A percentile compares a stretch with the other conserved stretches of the same genome.
These are phyloP conservation scores for Phortica variegata DNA, from an alignment of 1,140 invertebrate species.

Conservation along the genomic window DNA sequence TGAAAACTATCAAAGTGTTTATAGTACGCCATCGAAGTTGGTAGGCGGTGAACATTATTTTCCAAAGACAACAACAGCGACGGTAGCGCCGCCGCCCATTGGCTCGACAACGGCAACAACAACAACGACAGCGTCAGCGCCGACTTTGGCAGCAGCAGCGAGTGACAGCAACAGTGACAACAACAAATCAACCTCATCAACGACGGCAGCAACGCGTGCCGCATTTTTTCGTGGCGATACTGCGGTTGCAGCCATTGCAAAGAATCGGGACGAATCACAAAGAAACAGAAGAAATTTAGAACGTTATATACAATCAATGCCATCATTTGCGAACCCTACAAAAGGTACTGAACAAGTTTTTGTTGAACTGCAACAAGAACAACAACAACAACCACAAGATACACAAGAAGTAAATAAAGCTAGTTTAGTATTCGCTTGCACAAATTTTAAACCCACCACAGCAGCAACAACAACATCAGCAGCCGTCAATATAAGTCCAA, in stretches of 20 bases:
- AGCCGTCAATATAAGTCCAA: constrained; percentile 8
- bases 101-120: neutral
- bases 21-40: constrained; percentile 43
- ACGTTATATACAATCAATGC: constrained; percentile 42
- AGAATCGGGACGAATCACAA: constrained; percentile 2
- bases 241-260: constrained; percentile 24
- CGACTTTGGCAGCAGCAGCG: too few relatives aligned
- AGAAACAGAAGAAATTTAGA: constrained; percentile 22
- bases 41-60: constrained; percentile 38
- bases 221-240: constrained; percentile 52
- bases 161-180: too few relatives aligned
- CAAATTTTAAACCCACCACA: constrained; percentile 22
- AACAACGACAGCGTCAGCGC: constrained; percentile 7
- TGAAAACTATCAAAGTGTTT: constrained; percentile 51
- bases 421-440: constrained; percentile 18
- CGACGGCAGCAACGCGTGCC: constrained; percentile 2
- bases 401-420: constrained; percentile 22
- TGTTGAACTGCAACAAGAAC: neutral
- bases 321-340: constrained; percentile 41
- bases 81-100: constrained; percentile 20
- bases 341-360: constrained; percentile 40
- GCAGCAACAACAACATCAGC: constrained; percentile 15
- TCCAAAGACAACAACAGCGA: constrained; percentile 35
- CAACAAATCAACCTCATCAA: neutral
- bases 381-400: constrained; percentile 13